Evolutionary conservation across 2,113 vertebrate species (phyloP).

Genomic region (Plecturocebus donacophilus): DNA sequence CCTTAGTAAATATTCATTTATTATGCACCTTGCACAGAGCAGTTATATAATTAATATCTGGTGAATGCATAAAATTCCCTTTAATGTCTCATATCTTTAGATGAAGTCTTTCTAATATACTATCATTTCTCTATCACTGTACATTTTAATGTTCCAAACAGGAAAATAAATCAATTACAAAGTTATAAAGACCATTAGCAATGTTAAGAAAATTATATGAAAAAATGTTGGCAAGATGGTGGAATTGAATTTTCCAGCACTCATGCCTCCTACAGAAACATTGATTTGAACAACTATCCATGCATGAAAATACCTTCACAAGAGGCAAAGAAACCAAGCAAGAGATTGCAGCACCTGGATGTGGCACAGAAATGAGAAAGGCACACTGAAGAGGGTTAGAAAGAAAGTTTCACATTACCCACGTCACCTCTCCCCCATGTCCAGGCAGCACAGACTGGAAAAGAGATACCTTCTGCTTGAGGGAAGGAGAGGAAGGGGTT

Average conservation of each 20-base stretch:
- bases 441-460: not conserved
- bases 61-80: conserved; percentile 1
- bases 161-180: conserved; percentile 20
- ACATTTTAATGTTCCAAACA: not conserved
- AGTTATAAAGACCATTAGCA: conserved; percentile 25
- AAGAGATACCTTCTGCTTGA: not conserved
- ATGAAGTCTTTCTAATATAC: not conserved
- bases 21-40: not conserved
- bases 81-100: conserved; percentile 9
- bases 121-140: not conserved
- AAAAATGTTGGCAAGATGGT: not conserved
- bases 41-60: conserved; percentile 33
- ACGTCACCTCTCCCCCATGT: too few species aligned
- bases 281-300: not conserved
- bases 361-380: not conserved
- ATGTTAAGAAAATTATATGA: not conserved
- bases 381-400: not conserved
- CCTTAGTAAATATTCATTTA: not conserved
- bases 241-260: not conserved
- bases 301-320: not conserved
- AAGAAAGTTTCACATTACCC: not conserved
- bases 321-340: not conserved
- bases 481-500: not conserved
- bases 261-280: not conserved
- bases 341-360: not conserved